Base-by-base conservation (phyloP, 2,888 invertebrate genomes). In the Drosophila barbarae region DNA sequence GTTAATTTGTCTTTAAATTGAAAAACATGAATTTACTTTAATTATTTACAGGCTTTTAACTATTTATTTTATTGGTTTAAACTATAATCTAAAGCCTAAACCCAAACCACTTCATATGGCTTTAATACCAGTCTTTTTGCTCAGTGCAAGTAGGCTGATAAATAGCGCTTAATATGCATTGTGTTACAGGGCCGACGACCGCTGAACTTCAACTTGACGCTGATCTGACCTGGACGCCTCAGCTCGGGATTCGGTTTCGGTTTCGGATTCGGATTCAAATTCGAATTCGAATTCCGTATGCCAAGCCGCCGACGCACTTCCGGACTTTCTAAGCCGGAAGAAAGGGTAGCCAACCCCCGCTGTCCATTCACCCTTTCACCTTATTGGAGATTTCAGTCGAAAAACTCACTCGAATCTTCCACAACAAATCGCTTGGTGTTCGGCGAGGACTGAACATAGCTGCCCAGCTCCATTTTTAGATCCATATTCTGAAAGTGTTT, bases 401-500 rank as follows among this genome's bases (percentile, higher is more conserved):
- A 23, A 38, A 15, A 87, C 87, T 87, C 71, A 88, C 87, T 86
- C 63, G 88, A 86, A 73, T 88, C 86, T 72, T 88, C 87, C 46
- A 88, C 78, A 8, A 88, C 86, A 59, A 86, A 88, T 35, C 87
- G 87, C 51, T 86, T 88, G 50, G 82, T 77, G 60, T 77, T 86
- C 44, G 78, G 68, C 50, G 77, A 65, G 21, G 80, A 71, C 72
- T 80, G 83, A 18, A 70, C 28, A 56, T 73, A 77, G 47, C 69
- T 63, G 26, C 82, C 84, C 76, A 86, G 39, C 28, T 78, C 77
- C 83, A 80, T 78, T 57, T 59, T 42, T 23, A 69, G 67, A 41
- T 54, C 41, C 59, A 36, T 54, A 28, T 15, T 52, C 46, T 46
- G 46, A 23, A 66, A 70, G 21, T 56, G 7, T 26, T 26, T 26